A percentile compares a stretch with the other conserved stretches of the same genome.
Conservation (phyloP, 1,140 invertebrate species). For the Pygmarrhopalites habei region DNA sequence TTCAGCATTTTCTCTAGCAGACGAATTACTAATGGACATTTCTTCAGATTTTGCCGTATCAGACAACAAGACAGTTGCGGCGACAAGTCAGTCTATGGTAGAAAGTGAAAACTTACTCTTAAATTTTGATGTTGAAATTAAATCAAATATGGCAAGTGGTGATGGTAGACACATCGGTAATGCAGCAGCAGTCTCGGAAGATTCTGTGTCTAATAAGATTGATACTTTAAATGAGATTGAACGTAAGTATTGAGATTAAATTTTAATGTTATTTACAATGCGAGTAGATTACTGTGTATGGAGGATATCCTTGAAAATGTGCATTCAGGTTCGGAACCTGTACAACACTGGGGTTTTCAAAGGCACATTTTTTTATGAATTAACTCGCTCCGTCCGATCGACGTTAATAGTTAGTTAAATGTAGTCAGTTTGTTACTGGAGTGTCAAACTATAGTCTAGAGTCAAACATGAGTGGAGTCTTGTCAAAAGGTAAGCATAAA, state of each 20-base stretch:
- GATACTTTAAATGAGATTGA: conserved; percentile 30
- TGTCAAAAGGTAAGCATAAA: too few relatives aligned
- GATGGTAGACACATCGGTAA: not conserved
- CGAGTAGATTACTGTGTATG: not conserved
- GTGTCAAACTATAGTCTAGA: too few relatives aligned
- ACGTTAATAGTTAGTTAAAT: too few relatives aligned
- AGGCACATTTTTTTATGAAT: too few relatives aligned
- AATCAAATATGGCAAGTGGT: not conserved
- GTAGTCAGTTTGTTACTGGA: too few relatives aligned
- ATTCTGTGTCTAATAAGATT: conserved; percentile 2
- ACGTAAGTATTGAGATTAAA: too few relatives aligned
- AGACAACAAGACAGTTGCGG: too few relatives aligned
- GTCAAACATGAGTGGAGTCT: too few relatives aligned
- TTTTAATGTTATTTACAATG: conserved; percentile 32
- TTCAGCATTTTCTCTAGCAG: conserved; percentile 25
- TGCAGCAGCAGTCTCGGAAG: not conserved
- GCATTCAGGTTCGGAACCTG: too few relatives aligned
- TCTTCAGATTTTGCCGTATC: not conserved
- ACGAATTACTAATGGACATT: conserved; percentile 32
- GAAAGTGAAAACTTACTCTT: conserved; percentile 27
- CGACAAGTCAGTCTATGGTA: not conserved
- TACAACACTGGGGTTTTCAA: too few relatives aligned
- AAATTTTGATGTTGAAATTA: conserved; percentile 33
- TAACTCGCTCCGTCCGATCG: too few relatives aligned
- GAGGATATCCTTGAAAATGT: conserved; percentile 1